Base-by-base conservation (phyloP, 2,888 invertebrate species). In the Philereme transversata region DNA sequence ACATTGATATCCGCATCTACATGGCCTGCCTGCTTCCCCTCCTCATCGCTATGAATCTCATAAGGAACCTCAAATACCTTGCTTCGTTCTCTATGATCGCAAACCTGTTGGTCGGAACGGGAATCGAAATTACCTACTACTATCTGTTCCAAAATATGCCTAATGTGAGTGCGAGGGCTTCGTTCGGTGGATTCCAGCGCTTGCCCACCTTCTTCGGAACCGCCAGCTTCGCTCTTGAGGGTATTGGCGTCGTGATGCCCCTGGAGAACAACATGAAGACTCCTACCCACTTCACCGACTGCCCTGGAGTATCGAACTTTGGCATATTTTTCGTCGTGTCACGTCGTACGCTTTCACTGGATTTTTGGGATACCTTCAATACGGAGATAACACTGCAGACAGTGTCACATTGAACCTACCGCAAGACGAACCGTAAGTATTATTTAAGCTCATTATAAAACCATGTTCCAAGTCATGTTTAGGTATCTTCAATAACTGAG, bases 241-340 rank as follows among this genome's bases (percentile, higher is more conserved):
- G 95, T 50, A 96, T 96, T 74, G 95, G 95, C 80, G 95, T 95
- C 94, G 97, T 99, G 34, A 96, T 99, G 95, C 98, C 99, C 0
- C 92, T 99, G 74, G 99, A 99, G 86, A 99, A 99, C 88, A 97
- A 97, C 91, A 99, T 99, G 98, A 97, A 96, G 83, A 96, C 95
- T 1, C 98, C 98, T 0, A 93, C 93, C 7, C 97, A 97, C 78
- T 99, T 99, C 87, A 96, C 96, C 73, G 99, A 99, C 49, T 97
- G 97, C 77, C 97, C 97, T 4, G 97, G 99, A 43, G 98, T 98
- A 3, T 91, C 99, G 34, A 99, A 98, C 83, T 94, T 95, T 53
- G 98, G 98, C 53, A 98, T 99, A 97, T 94, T 94, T 65, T 95
- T 97, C 74, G 98, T 99, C 0, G 96, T 97, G 0, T 84, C 94